Percentiles rank a stretch among this genome's conserved stretches.
Evolutionary conservation across 2,888 invertebrate species (phyloP).

Genomic region (Norana najaformis): DNA sequence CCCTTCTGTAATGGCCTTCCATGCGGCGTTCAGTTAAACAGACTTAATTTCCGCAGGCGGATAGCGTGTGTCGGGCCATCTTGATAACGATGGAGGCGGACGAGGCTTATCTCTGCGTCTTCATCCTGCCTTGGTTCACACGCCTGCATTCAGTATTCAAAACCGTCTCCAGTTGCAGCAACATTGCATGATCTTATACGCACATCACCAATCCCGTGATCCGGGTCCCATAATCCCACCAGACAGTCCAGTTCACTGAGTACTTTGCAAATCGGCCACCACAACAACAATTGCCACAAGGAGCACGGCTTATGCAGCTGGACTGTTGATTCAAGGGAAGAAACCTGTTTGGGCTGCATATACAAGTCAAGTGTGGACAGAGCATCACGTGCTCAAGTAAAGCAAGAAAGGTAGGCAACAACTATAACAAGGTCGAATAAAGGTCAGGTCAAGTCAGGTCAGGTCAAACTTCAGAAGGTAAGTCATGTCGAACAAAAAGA

Average conservation of each 20-base stretch:
- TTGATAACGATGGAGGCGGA: neutral
- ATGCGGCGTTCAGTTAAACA: neutral
- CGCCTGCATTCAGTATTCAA: neutral
- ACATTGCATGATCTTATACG: neutral
- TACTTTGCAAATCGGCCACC: neutral
- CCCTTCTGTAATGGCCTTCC: neutral
- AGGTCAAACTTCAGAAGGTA: too few relatives aligned
- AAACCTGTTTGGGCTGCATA: neutral
- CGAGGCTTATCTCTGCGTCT: neutral
- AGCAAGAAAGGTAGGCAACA: too few relatives aligned
- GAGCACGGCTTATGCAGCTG: neutral
- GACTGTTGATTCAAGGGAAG: neutral
- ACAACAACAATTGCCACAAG: neutral
- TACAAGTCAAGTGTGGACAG: neutral
- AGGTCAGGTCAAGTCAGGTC: too few relatives aligned
- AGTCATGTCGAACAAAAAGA: too few relatives aligned
- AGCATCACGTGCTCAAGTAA: too few relatives aligned
- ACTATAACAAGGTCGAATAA: too few relatives aligned
- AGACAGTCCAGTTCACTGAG: neutral
- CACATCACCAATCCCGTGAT: neutral
- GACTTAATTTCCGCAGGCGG: neutral
- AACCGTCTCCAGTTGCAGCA: constrained; percentile 13
- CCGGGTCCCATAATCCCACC: neutral
- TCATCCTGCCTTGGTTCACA: neutral
- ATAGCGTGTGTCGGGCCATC: neutral